A percentile compares a stretch with the other conserved stretches of the same genome.
Conservation (phyloP, 1,140 invertebrate genomes). For the Heterodera carotae region DNA sequence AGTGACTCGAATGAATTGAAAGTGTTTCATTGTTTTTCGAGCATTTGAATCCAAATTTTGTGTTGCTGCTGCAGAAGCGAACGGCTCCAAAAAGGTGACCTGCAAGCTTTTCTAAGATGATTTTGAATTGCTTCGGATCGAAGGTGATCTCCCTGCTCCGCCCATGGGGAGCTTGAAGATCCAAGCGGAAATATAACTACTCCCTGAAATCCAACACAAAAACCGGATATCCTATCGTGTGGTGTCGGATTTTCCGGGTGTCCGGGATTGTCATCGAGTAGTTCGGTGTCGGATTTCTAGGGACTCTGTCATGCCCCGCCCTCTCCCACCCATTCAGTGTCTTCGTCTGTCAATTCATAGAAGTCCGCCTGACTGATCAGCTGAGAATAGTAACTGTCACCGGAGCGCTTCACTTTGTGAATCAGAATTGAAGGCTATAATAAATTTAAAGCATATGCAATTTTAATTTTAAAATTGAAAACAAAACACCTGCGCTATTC, state of each 20-base stretch:
- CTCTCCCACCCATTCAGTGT: conserved; percentile 50
- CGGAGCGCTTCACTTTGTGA: conserved; percentile 55
- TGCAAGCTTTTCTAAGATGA: conserved; percentile 34
- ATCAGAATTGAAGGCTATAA: conserved; percentile 55
- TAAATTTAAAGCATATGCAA: not conserved
- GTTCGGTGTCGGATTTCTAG: no score
- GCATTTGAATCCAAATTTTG: conserved; percentile 1
- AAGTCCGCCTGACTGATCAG: conserved; percentile 59
- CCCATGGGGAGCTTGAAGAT: no score
- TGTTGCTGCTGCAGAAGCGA: not conserved
- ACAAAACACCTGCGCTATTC: conserved; percentile 46
- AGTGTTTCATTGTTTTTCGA: conserved; percentile 28
- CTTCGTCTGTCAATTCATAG: conserved; percentile 58
- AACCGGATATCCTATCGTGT: no score
- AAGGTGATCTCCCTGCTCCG: no score
- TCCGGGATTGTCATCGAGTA: no score
- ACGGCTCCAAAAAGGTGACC: conserved; percentile 32
- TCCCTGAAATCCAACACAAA: no score
- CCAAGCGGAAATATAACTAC: no score
- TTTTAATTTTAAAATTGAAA: not conserved
- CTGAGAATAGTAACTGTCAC: conserved; percentile 57
- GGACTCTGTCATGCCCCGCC: no score
- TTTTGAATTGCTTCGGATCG: conserved; percentile 42
- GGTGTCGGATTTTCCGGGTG: no score
- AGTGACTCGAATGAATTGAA: conserved; percentile 54